Evolutionary conservation across 1,140 invertebrate species (phyloP), one percentile per base, ranked within the genome.

Genomic region (Agrypnia vestita): DNA sequence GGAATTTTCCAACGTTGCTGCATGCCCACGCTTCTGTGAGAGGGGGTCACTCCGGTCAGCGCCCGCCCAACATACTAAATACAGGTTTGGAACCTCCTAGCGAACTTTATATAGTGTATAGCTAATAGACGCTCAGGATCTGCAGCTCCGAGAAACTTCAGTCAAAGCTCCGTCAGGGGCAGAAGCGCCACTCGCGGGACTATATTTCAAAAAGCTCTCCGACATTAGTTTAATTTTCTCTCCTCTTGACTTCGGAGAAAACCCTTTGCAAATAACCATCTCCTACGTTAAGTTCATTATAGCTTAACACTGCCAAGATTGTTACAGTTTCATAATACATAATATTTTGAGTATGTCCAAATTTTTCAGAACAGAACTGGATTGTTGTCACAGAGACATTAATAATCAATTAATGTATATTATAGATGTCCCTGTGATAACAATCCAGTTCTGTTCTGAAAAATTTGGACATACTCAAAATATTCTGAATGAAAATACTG

Each of bases 121-220:
- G 64, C 64, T 69, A 69, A 69, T 69, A 69, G 64, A 47, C 64
- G 44, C 62, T 67, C 13, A 67, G 64, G 64, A 47, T 11, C 21
- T 35, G 25, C 55, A 59, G 55, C 7, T 15, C 19, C 19, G 9
- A 49, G 64, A 47, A 69, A 69, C 64, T 69, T 69, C 64, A 47
- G n/a, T 69, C 64, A 69, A 69, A 69, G 64, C 44, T 69, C 61
- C 25, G 61, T 62, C 61, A 62, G 61, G 61, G n/a, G 44, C 10
- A 17, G 35, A 64, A 64, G 43, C 15, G 6, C 15, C 13, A 15
- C 64, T 67, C 43, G 1, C 4, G 64, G 64, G 64, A 69, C 21
- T 47, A 12, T 51, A 49, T n/a, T 69, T 19, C 13, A 35, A 12
- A 69, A 69, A 69, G n/a, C 64, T 69, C 44, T 69, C 64, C n/a